Percentiles rank a stretch among this genome's conserved stretches.
Evolutionary conservation across 2,797 vertebrate genomes (phyloP).

Genomic region (Acestrorhynchus altus): DNA sequence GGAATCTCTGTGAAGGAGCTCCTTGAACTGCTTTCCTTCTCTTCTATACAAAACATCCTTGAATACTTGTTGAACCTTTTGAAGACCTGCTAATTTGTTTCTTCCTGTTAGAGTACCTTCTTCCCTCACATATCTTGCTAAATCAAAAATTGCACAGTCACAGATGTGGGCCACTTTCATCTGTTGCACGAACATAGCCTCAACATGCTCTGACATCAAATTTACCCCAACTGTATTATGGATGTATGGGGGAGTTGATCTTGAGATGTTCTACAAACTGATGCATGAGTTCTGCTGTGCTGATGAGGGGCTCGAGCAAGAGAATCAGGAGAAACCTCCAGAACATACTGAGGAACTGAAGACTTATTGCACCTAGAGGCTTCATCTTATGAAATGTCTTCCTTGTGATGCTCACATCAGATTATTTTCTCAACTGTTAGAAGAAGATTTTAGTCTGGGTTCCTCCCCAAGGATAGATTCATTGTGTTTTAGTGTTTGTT

Average conservation of each 20-base stretch:
- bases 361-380: conserved; percentile 2
- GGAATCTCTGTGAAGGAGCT: too few species aligned
- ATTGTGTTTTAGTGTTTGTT: conserved; percentile 76
- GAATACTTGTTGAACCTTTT: too few species aligned
- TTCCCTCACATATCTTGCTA: too few species aligned
- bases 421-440: conserved; percentile 60
- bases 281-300: background rate
- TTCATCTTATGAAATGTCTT: conserved; percentile 17
- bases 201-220: background rate
- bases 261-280: background rate
- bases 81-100: too few species aligned
- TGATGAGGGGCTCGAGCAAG: background rate
- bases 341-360: conserved; percentile 13
- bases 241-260: background rate
- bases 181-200: too few species aligned
- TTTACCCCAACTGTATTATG: too few species aligned
- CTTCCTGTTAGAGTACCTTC: too few species aligned
- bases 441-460: conserved; percentile 57
- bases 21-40: too few species aligned
- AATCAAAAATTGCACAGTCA: too few species aligned
- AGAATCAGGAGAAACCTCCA: background rate
- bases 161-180: too few species aligned
- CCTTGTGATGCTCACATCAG: conserved; percentile 2
- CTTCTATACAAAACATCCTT: too few species aligned
- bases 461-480: conserved; percentile 70